Percentiles rank a stretch among this genome's conserved stretches.
phyloP scores from a whole-genome alignment of 2,888 invertebrate genomes.

The Oxycera nigricornis region DNA sequence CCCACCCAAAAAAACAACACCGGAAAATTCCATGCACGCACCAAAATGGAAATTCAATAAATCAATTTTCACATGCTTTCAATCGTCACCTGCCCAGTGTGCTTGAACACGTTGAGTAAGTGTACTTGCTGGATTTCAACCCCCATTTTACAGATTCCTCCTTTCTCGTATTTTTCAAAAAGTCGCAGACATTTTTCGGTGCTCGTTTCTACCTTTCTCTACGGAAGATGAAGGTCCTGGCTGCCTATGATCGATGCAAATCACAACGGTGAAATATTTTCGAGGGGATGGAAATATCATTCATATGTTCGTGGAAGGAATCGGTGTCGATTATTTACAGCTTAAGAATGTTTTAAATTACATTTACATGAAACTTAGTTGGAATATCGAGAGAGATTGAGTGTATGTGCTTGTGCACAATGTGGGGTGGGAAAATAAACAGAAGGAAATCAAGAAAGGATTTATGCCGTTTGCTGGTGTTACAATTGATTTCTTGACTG shows the following conservation, averaged over 20 bases:
- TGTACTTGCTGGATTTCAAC: background rate
- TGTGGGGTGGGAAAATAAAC: too few species aligned
- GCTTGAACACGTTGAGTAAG: background rate
- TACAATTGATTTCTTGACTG: background rate
- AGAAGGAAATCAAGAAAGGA: too few species aligned
- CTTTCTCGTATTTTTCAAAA: background rate
- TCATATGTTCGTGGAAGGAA: conserved; percentile 13
- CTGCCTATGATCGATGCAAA: conserved; percentile 31
- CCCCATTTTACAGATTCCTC: background rate
- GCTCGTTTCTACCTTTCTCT: background rate
- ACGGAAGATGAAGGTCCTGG: background rate
- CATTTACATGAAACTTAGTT: conserved; percentile 29
- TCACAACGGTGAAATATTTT: conserved; percentile 33
- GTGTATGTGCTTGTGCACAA: too few species aligned
- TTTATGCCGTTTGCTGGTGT: too few species aligned
- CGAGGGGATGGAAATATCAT: conserved; percentile 14
- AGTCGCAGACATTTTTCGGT: background rate
- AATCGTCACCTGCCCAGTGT: conserved; percentile 28
- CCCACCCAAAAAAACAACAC: background rate
- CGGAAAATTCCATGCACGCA: conserved; percentile 16
- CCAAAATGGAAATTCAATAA: conserved; percentile 32
- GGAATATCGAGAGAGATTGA: conserved; percentile 32
- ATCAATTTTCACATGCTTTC: conserved; percentile 29
- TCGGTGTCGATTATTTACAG: conserved; percentile 36
- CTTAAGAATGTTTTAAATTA: conserved; percentile 35